Conservation (phyloP, 2,888 invertebrate species). For the Eupithecia tripunctaria region DNA sequence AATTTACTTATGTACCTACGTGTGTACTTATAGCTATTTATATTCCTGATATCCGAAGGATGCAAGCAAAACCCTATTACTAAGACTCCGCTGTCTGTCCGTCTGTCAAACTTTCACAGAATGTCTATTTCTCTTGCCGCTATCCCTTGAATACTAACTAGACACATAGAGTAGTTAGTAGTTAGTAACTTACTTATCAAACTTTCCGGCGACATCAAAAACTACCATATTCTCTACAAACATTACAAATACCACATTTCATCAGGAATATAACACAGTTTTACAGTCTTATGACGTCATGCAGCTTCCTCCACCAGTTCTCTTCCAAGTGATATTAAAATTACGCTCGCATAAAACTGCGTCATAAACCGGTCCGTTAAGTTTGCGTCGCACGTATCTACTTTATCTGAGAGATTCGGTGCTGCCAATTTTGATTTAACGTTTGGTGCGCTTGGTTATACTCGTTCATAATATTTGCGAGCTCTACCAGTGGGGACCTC, state of each 20-base stretch:
- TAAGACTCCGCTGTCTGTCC: too few species aligned
- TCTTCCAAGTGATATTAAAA: slow-evolving; percentile 1
- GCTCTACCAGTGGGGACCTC: not conserved
- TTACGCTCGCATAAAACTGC: not conserved
- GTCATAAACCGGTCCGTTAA: not conserved
- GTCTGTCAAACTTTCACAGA: too few species aligned
- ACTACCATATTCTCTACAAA: not conserved
- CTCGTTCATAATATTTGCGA: not conserved
- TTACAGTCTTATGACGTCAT: not conserved
- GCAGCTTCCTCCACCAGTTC: not conserved
- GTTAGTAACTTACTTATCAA: too few species aligned
- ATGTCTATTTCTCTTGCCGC: too few species aligned
- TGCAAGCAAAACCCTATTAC: too few species aligned
- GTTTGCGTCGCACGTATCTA: not conserved
- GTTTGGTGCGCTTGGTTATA: not conserved
- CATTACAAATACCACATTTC: not conserved
- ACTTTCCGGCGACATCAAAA: not conserved
- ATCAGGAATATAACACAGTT: not conserved
- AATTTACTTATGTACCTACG: too few species aligned
- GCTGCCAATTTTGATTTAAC: slow-evolving; percentile 8
- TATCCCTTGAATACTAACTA: too few species aligned
- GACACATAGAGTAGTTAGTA: too few species aligned
- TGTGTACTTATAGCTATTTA: too few species aligned
- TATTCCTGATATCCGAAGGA: too few species aligned
- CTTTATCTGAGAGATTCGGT: slow-evolving; percentile 1